These are phyloP conservation scores for Sarotherodon lohbergeri DNA, from an alignment of 2,113 vertebrate genomes.

Conservation along the genomic window DNA sequence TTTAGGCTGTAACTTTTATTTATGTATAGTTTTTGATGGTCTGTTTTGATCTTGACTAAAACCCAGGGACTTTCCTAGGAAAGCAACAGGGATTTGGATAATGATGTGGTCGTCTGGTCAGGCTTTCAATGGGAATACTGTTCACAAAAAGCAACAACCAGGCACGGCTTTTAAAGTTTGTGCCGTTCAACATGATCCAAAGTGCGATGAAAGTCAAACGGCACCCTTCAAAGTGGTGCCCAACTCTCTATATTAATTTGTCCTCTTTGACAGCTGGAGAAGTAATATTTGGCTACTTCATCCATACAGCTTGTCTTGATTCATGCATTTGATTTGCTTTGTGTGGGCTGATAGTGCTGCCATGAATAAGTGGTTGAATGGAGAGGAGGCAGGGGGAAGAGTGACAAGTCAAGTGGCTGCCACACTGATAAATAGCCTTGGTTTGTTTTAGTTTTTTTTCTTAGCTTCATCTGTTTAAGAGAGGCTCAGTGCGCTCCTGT, in stretches of 20 bases:
- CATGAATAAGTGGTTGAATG: slow-evolving; percentile 41
- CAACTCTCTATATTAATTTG: slow-evolving; percentile 24
- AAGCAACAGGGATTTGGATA: background rate
- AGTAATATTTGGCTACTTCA: slow-evolving; percentile 31
- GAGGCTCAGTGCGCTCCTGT: slow-evolving; percentile 42
- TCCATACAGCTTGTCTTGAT: slow-evolving; percentile 25
- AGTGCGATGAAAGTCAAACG: slow-evolving; percentile 25
- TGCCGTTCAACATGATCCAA: slow-evolving; percentile 12
- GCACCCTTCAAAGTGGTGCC: background rate
- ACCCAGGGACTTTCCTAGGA: slow-evolving; percentile 7
- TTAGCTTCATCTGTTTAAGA: slow-evolving; percentile 66
- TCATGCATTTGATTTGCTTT: slow-evolving; percentile 44
- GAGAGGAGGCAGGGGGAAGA: slow-evolving; percentile 31
- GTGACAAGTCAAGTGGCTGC: slow-evolving; percentile 51
- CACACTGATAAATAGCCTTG: slow-evolving; percentile 57
- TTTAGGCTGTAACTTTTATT: background rate
- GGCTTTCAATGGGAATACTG: background rate
- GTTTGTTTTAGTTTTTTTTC: slow-evolving; percentile 21
- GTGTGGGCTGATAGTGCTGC: slow-evolving; percentile 12
- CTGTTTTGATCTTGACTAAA: background rate
- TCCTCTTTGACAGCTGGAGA: slow-evolving; percentile 34
- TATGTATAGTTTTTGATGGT: background rate
- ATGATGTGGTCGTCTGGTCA: background rate
- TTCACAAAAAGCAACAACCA: background rate
- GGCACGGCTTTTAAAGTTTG: background rate